phyloP scores from a whole-genome alignment of 2,113 vertebrate genomes.

The Etheostoma cragini region DNA sequence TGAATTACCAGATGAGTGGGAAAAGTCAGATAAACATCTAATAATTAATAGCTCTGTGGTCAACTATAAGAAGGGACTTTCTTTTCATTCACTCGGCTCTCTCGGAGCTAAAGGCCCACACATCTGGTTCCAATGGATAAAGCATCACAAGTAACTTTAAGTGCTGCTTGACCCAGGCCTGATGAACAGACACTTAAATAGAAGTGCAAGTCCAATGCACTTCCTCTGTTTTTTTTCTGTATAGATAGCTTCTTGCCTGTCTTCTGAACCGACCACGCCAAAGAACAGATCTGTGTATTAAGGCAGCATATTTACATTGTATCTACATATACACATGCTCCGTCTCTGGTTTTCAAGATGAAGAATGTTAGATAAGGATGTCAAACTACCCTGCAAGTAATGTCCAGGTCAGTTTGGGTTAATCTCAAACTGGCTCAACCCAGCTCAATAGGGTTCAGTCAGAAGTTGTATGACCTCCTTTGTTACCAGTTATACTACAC shows the following conservation, averaged over 20 bases:
- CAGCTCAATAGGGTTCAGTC: background rate
- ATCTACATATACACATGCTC: slow-evolving; percentile 28
- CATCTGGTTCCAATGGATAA: slow-evolving; percentile 6
- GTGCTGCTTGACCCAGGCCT: slow-evolving; percentile 60
- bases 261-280: slow-evolving; percentile 76
- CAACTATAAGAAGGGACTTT: slow-evolving; percentile 17
- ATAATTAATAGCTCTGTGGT: background rate
- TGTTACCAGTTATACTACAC: background rate
- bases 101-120: background rate
- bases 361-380: slow-evolving; percentile 48
- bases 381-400: slow-evolving; percentile 25
- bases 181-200: slow-evolving; percentile 46
- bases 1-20: background rate
- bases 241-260: slow-evolving; percentile 47
- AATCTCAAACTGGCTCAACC: background rate
- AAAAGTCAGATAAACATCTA: background rate
- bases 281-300: slow-evolving; percentile 75
- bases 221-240: slow-evolving; percentile 45
- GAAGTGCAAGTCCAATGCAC: slow-evolving; percentile 46
- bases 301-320: slow-evolving; percentile 58
- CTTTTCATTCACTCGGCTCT: slow-evolving; percentile 6
- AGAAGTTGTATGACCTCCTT: slow-evolving; percentile 26
- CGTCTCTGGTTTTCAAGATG: slow-evolving; percentile 36
- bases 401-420: slow-evolving; percentile 16
- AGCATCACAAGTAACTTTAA: background rate